Evolutionary conservation across 2,797 vertebrate species (phyloP), one percentile per base, ranked within the genome.

Genomic region (Champsocephalus gunnari): DNA sequence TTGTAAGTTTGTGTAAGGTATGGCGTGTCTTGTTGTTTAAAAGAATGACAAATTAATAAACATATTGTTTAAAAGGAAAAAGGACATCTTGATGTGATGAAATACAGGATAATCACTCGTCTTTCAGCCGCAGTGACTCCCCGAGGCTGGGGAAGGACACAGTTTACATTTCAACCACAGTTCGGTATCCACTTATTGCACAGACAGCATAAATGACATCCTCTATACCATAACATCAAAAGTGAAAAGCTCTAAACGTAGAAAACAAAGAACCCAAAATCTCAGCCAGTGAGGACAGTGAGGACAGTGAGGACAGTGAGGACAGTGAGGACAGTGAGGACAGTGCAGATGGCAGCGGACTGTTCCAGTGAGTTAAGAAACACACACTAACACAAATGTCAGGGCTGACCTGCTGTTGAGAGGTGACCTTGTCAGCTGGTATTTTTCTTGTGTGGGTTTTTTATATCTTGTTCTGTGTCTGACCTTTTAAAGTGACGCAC

Each of bases 401-500:
- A 89, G 62, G 16, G 56, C 74, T 58, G 66, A 71, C 79, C 71
- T 87, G 82, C 84, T 89, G 81, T 61, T 86, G 63, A 83, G 57
- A 64, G 77, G 82, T 77, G 86, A 91, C 77, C 79, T 82, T 88
- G 85, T 91, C 89, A 85, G 77, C 69, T 83, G 73, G 60, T 82
- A 78, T 90, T 90, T 86, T 75, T 88, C 81, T 87, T 17, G 28
- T 41, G 54, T 73, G 28, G 73, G 70, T 80, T 53, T 3, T 13
- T 82, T 69, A 67, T 5, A 59, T 80, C 63, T 70, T 73, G 13
- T 80, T 87, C 77, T 53, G 61, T 49, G 64, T 77, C 66, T 84
- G 80, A 89, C 87, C 85, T 89, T 88, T 80, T 84, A 83, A 76
- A 70, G 34, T 77, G 69, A 79, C 85, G 81, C 72, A 77, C 85